Percentiles rank a stretch among this genome's conserved stretches.
Evolutionary conservation across 2,797 vertebrate species (phyloP).

Genomic region (Rallus crepitans): DNA sequence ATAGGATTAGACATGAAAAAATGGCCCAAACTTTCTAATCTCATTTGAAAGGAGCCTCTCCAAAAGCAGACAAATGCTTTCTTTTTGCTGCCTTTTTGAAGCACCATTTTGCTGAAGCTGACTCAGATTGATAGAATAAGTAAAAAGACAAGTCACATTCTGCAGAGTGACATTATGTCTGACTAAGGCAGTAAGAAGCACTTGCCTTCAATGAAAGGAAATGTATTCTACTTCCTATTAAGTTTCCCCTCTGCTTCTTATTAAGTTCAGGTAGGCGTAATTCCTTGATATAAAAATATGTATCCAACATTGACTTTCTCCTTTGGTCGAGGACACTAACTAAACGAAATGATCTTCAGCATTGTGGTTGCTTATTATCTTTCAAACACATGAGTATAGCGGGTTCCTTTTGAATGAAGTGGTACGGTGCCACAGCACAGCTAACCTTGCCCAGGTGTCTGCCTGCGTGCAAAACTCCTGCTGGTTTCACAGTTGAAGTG

Average conservation of each 20-base stretch:
- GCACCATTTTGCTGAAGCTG: constrained; percentile 13
- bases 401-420: constrained; percentile 43
- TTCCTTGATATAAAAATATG: constrained; percentile 43
- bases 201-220: constrained; percentile 31
- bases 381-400: not conserved
- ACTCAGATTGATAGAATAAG: constrained; percentile 64
- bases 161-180: constrained; percentile 51
- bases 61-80: constrained; percentile 62
- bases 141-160: constrained; percentile 55
- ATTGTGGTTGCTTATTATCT: not conserved
- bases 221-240: constrained; percentile 49
- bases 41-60: constrained; percentile 67
- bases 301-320: constrained; percentile 30
- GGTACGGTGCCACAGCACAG: not conserved
- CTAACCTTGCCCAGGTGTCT: constrained; percentile 69
- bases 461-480: constrained; percentile 31
- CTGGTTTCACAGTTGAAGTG: constrained; percentile 60
- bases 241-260: constrained; percentile 27
- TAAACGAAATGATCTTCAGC: constrained; percentile 27
- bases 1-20: constrained; percentile 72
- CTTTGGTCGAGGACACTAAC: constrained; percentile 18
- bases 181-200: constrained; percentile 54
- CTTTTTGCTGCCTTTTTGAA: constrained; percentile 61
- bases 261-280: constrained; percentile 24
- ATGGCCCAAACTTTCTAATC: constrained; percentile 64